phyloP scores from a whole-genome alignment of 2,888 invertebrate species.

The Seira ritae region DNA sequence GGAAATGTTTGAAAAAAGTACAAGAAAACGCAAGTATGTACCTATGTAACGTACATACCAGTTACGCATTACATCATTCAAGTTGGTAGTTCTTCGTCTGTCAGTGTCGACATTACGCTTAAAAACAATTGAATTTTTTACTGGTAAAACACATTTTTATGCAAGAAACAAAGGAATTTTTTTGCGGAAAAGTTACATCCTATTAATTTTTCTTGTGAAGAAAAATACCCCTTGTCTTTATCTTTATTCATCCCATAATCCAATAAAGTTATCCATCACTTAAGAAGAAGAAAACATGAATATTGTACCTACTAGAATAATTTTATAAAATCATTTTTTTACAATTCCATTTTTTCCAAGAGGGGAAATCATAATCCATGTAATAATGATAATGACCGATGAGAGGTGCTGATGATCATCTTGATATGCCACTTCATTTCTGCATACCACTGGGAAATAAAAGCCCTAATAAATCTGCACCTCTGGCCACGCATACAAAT shows the following conservation, averaged over 20 bases:
- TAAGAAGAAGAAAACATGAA: no score
- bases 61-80: no score
- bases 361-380: constrained; percentile 27
- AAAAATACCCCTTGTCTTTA: background rate
- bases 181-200: background rate
- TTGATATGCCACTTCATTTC: constrained; percentile 31
- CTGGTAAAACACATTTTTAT: background rate
- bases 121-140: constrained; percentile 4
- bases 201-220: constrained; percentile 21
- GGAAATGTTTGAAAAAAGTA: no score
- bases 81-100: no score
- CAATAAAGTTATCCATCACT: constrained; percentile 17
- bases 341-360: no score
- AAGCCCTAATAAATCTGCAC: constrained; percentile 11
- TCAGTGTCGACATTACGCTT: constrained; percentile 36
- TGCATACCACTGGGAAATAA: background rate
- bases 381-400: constrained; percentile 29
- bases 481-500: background rate
- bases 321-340: no score
- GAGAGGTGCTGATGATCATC: constrained; percentile 21
- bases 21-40: no score
- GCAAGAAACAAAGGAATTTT: background rate
- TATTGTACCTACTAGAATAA: no score
- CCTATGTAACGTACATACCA: no score
- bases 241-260: background rate